These are phyloP conservation scores for Emydoidea blandingii DNA, from an alignment of 2,797 vertebrate species.

Conservation along the genomic window DNA sequence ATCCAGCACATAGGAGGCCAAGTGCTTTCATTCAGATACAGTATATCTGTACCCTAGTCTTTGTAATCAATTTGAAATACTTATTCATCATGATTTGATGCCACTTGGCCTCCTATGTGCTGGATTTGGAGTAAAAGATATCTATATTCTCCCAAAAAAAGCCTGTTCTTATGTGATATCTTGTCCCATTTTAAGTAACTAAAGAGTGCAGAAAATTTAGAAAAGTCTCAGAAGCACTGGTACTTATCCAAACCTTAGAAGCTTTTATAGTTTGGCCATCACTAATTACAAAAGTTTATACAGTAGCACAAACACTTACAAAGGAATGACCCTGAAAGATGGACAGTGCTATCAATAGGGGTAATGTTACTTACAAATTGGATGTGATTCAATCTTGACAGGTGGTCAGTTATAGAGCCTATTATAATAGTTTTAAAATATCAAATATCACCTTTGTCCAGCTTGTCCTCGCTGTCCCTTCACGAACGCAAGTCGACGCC, in stretches of 20 bases:
- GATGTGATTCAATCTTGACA: conserved; percentile 44
- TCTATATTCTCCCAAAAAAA: not conserved
- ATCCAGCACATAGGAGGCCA: too few relatives aligned
- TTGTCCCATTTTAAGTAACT: not conserved
- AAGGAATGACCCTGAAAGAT: conserved; percentile 39
- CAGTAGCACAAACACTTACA: not conserved
- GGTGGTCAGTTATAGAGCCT: conserved; percentile 62
- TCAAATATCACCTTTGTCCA: conserved; percentile 24
- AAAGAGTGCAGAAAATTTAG: accelerated
- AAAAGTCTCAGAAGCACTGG: not conserved
- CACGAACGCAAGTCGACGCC: too few relatives aligned
- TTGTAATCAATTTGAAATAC: not conserved
- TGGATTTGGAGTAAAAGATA: not conserved
- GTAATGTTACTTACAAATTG: conserved; percentile 49
- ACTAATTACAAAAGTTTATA: not conserved
- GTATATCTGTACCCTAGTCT: not conserved
- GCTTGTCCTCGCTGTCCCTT: too few relatives aligned
- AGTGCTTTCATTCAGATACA: not conserved
- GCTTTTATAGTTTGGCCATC: not conserved
- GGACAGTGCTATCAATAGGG: not conserved
- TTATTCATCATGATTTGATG: not conserved
- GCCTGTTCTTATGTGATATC: not conserved
- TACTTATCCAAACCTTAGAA: not conserved
- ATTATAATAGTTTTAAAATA: conserved; percentile 69
- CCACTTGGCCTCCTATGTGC: too few relatives aligned